Percentiles rank a stretch among this genome's conserved stretches.
phyloP scores from a whole-genome alignment of 1,140 invertebrate species.

The Cepaea nemoralis region DNA sequence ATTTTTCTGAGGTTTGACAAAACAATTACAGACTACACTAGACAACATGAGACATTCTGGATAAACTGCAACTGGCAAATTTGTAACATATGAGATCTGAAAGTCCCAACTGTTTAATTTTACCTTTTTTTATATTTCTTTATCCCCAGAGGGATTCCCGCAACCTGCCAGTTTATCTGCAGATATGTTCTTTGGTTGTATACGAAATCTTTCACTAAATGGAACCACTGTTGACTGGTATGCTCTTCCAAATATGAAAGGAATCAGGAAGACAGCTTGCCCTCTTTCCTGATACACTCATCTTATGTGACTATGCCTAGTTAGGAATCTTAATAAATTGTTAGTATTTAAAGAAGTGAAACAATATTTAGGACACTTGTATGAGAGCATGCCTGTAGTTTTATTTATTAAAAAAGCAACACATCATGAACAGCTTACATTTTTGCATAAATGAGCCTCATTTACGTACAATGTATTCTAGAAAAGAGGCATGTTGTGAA shows the following conservation, averaged over 20 bases:
- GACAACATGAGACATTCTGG: too few relatives aligned
- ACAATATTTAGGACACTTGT: not conserved
- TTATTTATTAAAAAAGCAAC: not conserved
- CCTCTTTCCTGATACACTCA: slow-evolving; percentile 33
- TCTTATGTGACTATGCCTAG: not conserved
- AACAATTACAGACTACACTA: too few relatives aligned
- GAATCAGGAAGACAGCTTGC: slow-evolving; percentile 52
- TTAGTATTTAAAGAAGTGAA: not conserved
- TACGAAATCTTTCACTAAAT: slow-evolving; percentile 85
- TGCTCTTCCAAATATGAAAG: slow-evolving; percentile 39
- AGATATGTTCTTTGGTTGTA: slow-evolving; percentile 90
- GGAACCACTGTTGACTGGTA: slow-evolving; percentile 81
- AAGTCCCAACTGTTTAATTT: too few relatives aligned
- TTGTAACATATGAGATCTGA: too few relatives aligned
- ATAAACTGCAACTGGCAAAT: too few relatives aligned
- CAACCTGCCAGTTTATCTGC: slow-evolving; percentile 78
- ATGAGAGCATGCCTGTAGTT: not conserved
- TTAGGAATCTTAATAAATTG: not conserved
- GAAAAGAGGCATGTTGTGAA: too few relatives aligned
- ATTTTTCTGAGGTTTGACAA: too few relatives aligned
- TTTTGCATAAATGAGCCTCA: too few relatives aligned
- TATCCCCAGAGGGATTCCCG: slow-evolving; percentile 76
- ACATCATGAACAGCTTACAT: too few relatives aligned
- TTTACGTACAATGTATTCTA: too few relatives aligned
- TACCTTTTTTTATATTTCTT: slow-evolving; percentile 27